Percentiles rank a stretch among this genome's conserved stretches.
Evolutionary conservation across 2,113 vertebrate genomes (phyloP).

Genomic region (Puffinus mauretanicus): DNA sequence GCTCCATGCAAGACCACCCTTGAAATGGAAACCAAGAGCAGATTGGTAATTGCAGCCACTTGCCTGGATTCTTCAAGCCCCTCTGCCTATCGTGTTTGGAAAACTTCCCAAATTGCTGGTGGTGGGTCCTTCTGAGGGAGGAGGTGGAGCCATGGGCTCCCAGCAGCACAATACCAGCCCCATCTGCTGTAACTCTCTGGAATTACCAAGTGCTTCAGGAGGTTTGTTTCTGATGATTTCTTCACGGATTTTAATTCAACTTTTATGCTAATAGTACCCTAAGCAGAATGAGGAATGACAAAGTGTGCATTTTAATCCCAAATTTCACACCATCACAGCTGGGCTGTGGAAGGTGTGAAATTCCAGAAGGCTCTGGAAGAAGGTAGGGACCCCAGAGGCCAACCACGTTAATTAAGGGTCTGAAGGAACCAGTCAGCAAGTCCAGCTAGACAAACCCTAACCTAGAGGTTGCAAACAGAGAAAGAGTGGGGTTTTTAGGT

Average conservation of each 20-base stretch:
- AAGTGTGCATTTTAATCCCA: background rate
- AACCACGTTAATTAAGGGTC: background rate
- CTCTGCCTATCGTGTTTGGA: background rate
- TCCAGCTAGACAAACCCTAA: background rate
- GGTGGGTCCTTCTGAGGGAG: background rate
- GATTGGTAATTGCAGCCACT: background rate
- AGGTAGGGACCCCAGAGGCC: background rate
- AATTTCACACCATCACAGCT: background rate
- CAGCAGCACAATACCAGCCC: slow-evolving; percentile 19
- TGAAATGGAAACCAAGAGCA: background rate
- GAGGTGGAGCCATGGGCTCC: background rate
- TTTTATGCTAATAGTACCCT: background rate
- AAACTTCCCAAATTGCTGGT: background rate
- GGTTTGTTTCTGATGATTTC: background rate
- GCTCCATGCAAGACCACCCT: background rate
- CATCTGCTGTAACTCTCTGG: slow-evolving; percentile 59
- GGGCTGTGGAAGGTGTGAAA: background rate
- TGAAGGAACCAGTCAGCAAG: background rate
- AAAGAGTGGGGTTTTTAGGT: background rate
- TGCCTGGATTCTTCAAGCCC: background rate
- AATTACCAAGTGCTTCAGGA: slow-evolving; percentile 20
- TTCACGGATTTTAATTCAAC: background rate
- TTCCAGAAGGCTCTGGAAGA: background rate
- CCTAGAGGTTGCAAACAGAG: background rate
- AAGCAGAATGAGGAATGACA: background rate